Evolutionary conservation across 2,113 vertebrate species (phyloP), one percentile per base, ranked within the genome.

Genomic region (Paracanthobrama guichenoti): DNA sequence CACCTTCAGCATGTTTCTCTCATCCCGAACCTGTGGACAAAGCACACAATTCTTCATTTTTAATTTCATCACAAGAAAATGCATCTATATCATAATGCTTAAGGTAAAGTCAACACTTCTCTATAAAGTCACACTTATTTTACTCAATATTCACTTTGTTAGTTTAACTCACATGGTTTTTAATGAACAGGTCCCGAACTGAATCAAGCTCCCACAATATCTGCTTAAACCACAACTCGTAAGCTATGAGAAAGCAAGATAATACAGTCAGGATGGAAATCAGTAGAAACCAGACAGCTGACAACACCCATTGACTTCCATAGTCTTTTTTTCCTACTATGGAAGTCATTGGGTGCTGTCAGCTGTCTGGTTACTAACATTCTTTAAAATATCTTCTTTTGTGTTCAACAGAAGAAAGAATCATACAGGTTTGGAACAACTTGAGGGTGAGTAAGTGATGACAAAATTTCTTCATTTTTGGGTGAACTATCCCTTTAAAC

Each of bases 161-260:
- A 18, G 74, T 59, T 14, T 44, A 76, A 97, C 98, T 98, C 93
- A 99, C 98, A 0, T 97, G 96, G 69, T 96, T 96, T 55, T 96
- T 95, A 88, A 95, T 95, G 91, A 99, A 99, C 89, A 99, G 96
- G 73, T 93, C 94, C 69, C 97, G 92, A 85, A 99, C 97, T 44
- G 98, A 99, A 90, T 99, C 98, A 39, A 99, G 90, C 92, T 99
- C 98, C 95, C 96, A 99, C 55, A 99, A 89, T 84, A 99, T 97
- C 91, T 99, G 97, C 89, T 99, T 99, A 92, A 99, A 99, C 98
- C 98, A 99, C 69, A 99, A 94, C 89, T 99, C 98, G 88, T 98
- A 99, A 69, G 95, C 98, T 99, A 88, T 86, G 48, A 31, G 28
- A 85, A 87, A 69, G 11, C 88, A 55, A 42, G n/a, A 72, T 2